phyloP scores from a whole-genome alignment of 2,797 vertebrate genomes.

The Glyptemys insculpta region DNA sequence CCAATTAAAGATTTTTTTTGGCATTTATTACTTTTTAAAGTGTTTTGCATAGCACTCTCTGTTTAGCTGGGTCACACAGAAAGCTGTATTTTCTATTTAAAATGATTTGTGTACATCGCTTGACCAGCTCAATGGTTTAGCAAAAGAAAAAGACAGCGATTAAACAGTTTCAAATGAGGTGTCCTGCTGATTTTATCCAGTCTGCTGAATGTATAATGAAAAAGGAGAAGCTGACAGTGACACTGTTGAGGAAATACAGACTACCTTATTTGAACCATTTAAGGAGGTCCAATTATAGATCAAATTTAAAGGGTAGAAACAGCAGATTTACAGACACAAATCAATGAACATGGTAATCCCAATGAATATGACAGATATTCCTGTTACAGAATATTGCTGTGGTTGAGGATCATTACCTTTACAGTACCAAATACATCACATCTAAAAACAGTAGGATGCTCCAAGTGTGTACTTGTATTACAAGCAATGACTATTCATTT shows the following conservation, averaged over 20 bases:
- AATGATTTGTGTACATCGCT: constrained; percentile 98
- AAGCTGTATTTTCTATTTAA: constrained; percentile 94
- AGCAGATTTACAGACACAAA: constrained; percentile 95
- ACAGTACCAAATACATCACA: constrained; percentile 89
- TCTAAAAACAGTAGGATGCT: constrained; percentile 86
- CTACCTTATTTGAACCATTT: constrained; percentile 96
- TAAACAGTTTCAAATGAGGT: constrained; percentile 95
- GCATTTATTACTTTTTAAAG: constrained; percentile 98
- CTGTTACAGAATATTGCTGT: constrained; percentile 90
- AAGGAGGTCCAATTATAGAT: constrained; percentile 96
- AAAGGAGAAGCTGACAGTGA: constrained; percentile 88
- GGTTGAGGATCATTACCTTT: constrained; percentile 94
- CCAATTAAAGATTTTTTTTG: constrained; percentile 97
- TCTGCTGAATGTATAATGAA: constrained; percentile 98
- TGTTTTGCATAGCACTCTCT: constrained; percentile 92
- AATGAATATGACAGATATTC: constrained; percentile 94
- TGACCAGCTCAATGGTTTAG: constrained; percentile 97
- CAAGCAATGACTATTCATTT: constrained; percentile 84
- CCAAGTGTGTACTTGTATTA: constrained; percentile 79
- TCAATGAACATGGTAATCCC: constrained; percentile 93
- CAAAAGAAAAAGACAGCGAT: constrained; percentile 89
- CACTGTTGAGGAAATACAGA: constrained; percentile 85
- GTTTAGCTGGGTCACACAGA: constrained; percentile 96
- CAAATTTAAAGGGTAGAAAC: constrained; percentile 89
- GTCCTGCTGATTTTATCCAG: constrained; percentile 98